phyloP scores from a whole-genome alignment of 2,888 invertebrate genomes.

The Alentia gelatinosa region DNA sequence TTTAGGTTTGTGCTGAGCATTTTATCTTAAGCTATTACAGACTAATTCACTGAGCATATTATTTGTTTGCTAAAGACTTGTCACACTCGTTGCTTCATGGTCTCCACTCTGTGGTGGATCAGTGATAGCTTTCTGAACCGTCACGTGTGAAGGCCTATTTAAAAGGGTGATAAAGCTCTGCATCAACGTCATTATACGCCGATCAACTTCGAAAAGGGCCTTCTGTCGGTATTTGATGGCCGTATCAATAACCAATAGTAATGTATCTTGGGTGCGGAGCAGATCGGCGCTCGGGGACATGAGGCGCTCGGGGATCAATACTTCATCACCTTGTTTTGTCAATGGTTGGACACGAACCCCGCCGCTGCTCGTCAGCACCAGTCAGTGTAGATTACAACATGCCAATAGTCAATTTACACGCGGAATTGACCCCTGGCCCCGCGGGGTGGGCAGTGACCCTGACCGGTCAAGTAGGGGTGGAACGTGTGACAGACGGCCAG shows the following conservation, averaged over 20 bases:
- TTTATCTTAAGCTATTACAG: no score
- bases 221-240: background rate
- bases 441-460: background rate
- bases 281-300: background rate
- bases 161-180: no score
- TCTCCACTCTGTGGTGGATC: no score
- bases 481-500: background rate
- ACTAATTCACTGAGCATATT: no score
- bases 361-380: background rate
- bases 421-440: slow-evolving; percentile 45
- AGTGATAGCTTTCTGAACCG: no score
- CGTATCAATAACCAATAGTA: background rate
- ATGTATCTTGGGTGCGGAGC: background rate
- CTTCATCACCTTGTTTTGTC: slow-evolving; percentile 43
- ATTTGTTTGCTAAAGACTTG: no score
- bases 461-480: background rate
- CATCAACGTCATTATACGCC: no score
- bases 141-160: no score
- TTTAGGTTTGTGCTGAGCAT: no score
- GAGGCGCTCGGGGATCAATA: background rate
- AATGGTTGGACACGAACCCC: slow-evolving; percentile 23
- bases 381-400: slow-evolving; percentile 27
- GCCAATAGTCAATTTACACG: slow-evolving; percentile 42
- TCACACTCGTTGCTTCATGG: no score
- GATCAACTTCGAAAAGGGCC: background rate